Evolutionary conservation across 2,888 invertebrate genomes (phyloP).

Genomic region (Phrixothrix hirtus): DNA sequence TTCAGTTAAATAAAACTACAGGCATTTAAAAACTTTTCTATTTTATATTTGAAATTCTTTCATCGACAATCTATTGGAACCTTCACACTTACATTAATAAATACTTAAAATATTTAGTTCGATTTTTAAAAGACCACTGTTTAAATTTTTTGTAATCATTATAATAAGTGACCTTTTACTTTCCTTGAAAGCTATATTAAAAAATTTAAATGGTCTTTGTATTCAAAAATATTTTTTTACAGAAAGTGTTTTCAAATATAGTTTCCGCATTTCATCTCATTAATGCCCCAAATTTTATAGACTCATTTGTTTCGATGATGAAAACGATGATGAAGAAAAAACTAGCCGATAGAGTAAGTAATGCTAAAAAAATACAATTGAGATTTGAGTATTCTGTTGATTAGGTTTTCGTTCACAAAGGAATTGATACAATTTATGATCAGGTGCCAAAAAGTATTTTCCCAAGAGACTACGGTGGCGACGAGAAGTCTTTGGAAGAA

Average conservation of each 20-base stretch:
- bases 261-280: conserved; percentile 56
- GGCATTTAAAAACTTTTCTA: no score
- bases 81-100: no score
- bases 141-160: no score
- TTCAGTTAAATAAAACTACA: no score
- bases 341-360: conserved; percentile 52
- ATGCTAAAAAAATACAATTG: not conserved
- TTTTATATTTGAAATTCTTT: no score
- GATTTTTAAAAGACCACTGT: no score
- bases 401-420: conserved; percentile 30
- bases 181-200: no score
- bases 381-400: conserved; percentile 3
- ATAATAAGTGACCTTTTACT: no score
- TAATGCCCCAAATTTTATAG: conserved; percentile 52
- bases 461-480: conserved; percentile 37
- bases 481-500: conserved; percentile 58
- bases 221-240: no score
- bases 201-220: no score
- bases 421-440: conserved; percentile 25
- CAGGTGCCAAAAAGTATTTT: conserved; percentile 29
- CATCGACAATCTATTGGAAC: no score
- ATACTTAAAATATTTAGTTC: no score
- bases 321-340: conserved; percentile 56
- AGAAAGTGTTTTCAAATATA: conserved; percentile 58
- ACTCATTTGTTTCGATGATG: conserved; percentile 50